phyloP scores from a whole-genome alignment of 2,113 vertebrate species.

The Varanus komodoensis region DNA sequence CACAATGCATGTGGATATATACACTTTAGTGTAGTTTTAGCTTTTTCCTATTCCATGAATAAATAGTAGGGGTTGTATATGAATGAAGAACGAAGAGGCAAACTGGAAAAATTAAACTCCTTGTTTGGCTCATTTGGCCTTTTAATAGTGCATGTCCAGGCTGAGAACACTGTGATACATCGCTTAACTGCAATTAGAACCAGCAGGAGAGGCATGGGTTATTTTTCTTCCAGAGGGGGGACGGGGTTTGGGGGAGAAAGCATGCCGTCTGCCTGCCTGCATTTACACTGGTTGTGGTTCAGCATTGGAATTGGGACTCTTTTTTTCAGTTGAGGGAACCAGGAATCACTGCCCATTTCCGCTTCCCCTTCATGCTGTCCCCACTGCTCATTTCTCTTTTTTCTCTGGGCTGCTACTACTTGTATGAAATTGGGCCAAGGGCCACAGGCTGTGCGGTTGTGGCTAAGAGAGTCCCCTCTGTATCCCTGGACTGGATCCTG shows the following conservation, averaged over 20 bases:
- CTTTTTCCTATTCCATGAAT: neutral
- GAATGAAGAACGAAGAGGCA: neutral
- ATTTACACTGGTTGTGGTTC: neutral
- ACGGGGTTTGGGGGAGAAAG: neutral
- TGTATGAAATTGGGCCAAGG: too few relatives aligned
- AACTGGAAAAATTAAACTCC: neutral
- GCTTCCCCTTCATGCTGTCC: too few relatives aligned
- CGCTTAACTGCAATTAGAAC: neutral
- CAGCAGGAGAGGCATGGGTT: neutral
- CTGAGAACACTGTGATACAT: neutral
- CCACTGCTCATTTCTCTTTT: too few relatives aligned
- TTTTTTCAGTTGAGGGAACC: too few relatives aligned
- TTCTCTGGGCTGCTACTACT: too few relatives aligned
- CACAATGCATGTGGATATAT: neutral
- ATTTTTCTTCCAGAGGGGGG: neutral
- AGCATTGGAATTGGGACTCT: neutral
- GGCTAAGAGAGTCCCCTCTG: neutral
- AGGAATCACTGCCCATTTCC: neutral
- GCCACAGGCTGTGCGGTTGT: too few relatives aligned
- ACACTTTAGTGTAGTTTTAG: neutral
- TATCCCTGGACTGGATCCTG: neutral
- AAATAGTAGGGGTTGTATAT: neutral
- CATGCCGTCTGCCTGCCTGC: neutral
- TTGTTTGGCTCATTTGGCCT: neutral
- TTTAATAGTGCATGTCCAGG: neutral